Evolutionary conservation across 2,888 invertebrate genomes (phyloP), one percentile per base, ranked within the genome.

Genomic region (Amaurobius ferox): DNA sequence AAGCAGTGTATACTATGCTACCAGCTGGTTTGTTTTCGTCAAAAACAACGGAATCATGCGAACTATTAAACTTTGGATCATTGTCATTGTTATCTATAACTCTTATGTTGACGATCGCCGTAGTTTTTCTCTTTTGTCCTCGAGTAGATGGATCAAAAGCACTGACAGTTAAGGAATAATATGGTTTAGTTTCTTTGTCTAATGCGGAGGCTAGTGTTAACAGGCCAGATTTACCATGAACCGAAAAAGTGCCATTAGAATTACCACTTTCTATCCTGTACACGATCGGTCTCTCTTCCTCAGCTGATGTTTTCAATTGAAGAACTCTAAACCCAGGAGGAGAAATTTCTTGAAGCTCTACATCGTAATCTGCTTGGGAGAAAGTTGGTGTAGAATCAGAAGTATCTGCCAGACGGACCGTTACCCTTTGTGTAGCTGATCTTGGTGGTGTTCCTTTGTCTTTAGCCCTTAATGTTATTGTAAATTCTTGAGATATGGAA

Each of bases 71-170:
- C 72, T 95, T 93, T 0, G 98, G 98, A 90, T 97, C 95, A 91
- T 98, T 98, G 91, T 98, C 98, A 92, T 99, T 98, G 76, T 96
- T 95, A 92, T 98, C 98, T 76, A 95, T 92, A 2, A 98, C 94
- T 90, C 95, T 94, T 72, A 98, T 94, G 92, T 96, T 95, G 0
- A 98, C 96, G 44, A 89, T 89, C 11, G 91, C 89, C 92, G 96
- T 96, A 0, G 97, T 97, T 0, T 97, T 96, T 3, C 96, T 96
- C 91, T 96, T 96, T 16, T 95, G 94, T 0, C 96, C 96, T 0
- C 94, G 94, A 90, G 96, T 95, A 0, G 96, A 95, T 90, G 96
- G 96, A 91, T 97, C 97, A 44, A 96, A 94, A 0, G 97, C 97
- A 9, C 96, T 95, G 11, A 98, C 96, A 0, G 97, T 97, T 62